Base-by-base conservation (phyloP, 2,797 vertebrate species). In the Lithobates sylvaticus region DNA sequence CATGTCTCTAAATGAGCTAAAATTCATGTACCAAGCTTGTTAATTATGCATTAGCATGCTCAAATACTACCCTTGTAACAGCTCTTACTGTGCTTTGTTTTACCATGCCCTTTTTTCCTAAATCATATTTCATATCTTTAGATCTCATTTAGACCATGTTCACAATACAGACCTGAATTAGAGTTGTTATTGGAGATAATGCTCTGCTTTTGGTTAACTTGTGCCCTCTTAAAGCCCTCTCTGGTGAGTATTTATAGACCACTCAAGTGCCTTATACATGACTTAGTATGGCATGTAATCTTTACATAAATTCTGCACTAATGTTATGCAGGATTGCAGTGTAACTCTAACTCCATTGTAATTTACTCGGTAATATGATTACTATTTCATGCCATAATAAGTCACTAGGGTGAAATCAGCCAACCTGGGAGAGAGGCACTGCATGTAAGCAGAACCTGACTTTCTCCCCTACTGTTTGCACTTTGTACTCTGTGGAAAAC, bases 361-460 rank as follows among this genome's bases (percentile, higher is more conserved):
- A 82, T 78, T 82, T 82, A 58, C 78, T 86, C 79, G 67, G 78
- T 82, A 71, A 81, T 82, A 82, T 86, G 85, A 86, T 75, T 81
- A 81, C 47, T 81, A 78, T 86, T 82, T 44, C 65, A 77, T 82
- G 27, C 73, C 65, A 86, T 76, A 76, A 76, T 81, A 82, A 82
- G 74, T 86, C 83, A 84, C 83, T n/a, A 78, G 70, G 61, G 47
- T 86, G 76, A 85, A 78, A 85, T 85, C 39, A 64, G 50, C 77
- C 36, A 39, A 36, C 42, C 44, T 29, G n/a, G 50, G 50, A 74
- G 42, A 54, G 29, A 54, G 23, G 70, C 61, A 39, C 5, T 68
- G 70, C 26, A 85, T 78, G 75, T 27, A 78, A 84, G 68, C 47
- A 68, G 16, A 75, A 80, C 65, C 69, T 54, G 13, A 26, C 79